These are phyloP conservation scores for Eristalis tenax DNA, from an alignment of 2,888 invertebrate genomes.

Conservation along the genomic window DNA sequence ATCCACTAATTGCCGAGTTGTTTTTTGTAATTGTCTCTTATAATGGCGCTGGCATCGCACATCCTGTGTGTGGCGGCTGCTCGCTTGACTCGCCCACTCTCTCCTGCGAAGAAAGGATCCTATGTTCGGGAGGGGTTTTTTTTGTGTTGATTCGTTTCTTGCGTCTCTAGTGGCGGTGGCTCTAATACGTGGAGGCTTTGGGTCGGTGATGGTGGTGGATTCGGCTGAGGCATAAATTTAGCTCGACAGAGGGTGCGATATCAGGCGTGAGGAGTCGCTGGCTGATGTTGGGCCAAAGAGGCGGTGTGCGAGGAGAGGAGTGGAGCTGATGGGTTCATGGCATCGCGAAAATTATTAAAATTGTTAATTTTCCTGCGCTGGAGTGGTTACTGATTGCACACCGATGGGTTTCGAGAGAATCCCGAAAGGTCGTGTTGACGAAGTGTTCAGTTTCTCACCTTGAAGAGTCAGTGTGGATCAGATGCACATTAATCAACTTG, in stretches of 20 bases:
- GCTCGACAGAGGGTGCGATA: conserved; percentile 45
- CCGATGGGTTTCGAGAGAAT: too few relatives aligned
- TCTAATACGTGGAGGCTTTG: too few relatives aligned
- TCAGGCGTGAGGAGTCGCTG: conserved; percentile 18
- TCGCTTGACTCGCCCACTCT: conserved; percentile 19
- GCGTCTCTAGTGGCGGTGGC: background rate
- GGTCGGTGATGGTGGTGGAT: background rate
- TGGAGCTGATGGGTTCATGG: too few relatives aligned
- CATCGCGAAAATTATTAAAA: too few relatives aligned
- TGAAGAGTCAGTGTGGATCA: too few relatives aligned
- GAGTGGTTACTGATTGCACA: too few relatives aligned
- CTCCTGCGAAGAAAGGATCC: background rate
- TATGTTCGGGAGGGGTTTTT: background rate
- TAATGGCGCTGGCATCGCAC: conserved; percentile 66
- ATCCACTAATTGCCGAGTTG: conserved; percentile 76
- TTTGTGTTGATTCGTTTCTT: background rate
- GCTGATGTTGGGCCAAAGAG: background rate
- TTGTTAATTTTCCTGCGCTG: too few relatives aligned
- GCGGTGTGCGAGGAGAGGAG: too few relatives aligned
- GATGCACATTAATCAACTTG: too few relatives aligned
- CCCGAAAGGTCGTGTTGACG: too few relatives aligned
- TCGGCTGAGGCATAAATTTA: conserved; percentile 57
- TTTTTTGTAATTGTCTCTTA: conserved; percentile 74
- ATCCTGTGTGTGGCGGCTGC: conserved; percentile 58
- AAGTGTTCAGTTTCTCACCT: too few relatives aligned